Evolutionary conservation across 2,888 invertebrate genomes (phyloP).

Genomic region (Epistrophe grossulariae): DNA sequence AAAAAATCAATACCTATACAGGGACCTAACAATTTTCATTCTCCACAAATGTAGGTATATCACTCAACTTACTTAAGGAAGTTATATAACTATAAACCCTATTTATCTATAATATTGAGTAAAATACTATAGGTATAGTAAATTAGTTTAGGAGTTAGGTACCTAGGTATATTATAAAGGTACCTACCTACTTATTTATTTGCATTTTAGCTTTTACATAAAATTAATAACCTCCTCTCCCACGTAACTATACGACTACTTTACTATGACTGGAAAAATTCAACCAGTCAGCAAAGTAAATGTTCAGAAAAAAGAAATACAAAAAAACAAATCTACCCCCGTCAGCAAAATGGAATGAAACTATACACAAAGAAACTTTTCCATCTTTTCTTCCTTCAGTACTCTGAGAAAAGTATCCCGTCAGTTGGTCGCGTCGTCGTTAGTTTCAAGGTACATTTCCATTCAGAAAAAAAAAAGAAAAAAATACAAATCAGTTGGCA

Average conservation of each 20-base stretch:
- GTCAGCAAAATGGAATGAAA: slow-evolving; percentile 17
- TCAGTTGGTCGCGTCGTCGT: slow-evolving; percentile 25
- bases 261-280: slow-evolving; percentile 23
- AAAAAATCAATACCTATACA: not conserved
- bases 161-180: not conserved
- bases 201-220: slow-evolving; percentile 11
- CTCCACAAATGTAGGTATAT: not conserved
- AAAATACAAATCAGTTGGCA: slow-evolving; percentile 37
- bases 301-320: slow-evolving; percentile 13
- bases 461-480: slow-evolving; percentile 10
- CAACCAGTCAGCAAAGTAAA: slow-evolving; percentile 38
- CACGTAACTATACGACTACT: slow-evolving; percentile 36
- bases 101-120: not conserved
- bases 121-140: not conserved
- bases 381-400: slow-evolving; percentile 7
- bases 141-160: not conserved
- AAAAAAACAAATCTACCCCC: slow-evolving; percentile 4
- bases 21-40: not conserved
- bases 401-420: slow-evolving; percentile 11
- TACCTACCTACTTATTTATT: slow-evolving; percentile 14
- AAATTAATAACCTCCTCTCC: slow-evolving; percentile 4
- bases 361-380: slow-evolving; percentile 26
- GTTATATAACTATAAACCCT: not conserved
- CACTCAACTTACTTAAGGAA: slow-evolving; percentile 9
- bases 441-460: slow-evolving; percentile 29